phyloP scores from a whole-genome alignment of 2,113 vertebrate species.

The Cryptomyrus ogoouensis region DNA sequence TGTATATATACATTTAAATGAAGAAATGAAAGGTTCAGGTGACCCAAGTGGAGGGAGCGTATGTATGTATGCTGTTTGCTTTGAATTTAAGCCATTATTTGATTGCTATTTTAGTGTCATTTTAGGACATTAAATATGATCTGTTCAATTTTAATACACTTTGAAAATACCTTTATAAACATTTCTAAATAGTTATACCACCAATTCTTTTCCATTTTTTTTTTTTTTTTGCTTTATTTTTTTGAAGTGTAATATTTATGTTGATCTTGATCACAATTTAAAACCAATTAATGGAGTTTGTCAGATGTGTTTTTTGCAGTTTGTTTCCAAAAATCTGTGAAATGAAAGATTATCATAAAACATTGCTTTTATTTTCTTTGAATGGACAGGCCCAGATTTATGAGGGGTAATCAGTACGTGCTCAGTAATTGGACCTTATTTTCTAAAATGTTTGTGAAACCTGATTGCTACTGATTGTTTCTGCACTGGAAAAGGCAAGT shows the following conservation, averaged over 20 bases:
- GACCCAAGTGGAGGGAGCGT: slow-evolving; percentile 21
- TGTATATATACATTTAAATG: slow-evolving; percentile 24
- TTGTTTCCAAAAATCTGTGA: slow-evolving; percentile 35
- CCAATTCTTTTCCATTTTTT: slow-evolving; percentile 10
- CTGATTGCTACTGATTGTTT: background rate
- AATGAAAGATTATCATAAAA: slow-evolving; percentile 21
- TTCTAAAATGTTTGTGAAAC: background rate
- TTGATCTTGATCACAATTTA: background rate
- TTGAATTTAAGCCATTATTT: slow-evolving; percentile 22
- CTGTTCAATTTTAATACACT: slow-evolving; percentile 15
- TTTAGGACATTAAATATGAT: slow-evolving; percentile 23
- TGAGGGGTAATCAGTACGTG: background rate
- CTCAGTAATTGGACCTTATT: background rate
- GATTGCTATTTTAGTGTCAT: slow-evolving; percentile 19
- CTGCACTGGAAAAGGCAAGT: background rate
- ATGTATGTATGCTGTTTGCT: slow-evolving; percentile 31
- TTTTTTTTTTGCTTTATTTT: background rate
- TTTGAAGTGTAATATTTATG: slow-evolving; percentile 12
- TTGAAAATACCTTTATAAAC: slow-evolving; percentile 18
- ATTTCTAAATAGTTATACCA: slow-evolving; percentile 16
- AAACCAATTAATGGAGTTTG: background rate
- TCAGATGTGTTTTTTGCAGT: background rate
- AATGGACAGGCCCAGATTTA: background rate
- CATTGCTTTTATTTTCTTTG: background rate
- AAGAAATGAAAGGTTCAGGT: slow-evolving; percentile 22